Base-by-base conservation (phyloP, 2,797 vertebrate species). In the Chaetodon trifasciatus region DNA sequence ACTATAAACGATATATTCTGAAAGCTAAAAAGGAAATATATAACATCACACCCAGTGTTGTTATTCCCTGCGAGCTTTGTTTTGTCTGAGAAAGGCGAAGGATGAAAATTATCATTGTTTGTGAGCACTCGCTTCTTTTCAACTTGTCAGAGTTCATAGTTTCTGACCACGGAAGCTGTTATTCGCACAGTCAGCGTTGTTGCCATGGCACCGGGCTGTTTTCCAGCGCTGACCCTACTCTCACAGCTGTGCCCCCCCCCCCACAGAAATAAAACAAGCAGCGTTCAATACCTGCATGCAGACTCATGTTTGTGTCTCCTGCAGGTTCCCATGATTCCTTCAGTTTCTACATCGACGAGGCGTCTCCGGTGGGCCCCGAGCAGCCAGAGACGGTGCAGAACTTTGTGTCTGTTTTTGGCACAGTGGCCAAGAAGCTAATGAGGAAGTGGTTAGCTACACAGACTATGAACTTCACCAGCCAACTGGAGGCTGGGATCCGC, bases 291-390 rank as follows among this genome's bases (percentile, higher is more conserved):
- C 40, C 70, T 58, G 63, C 52, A 75, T 50, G 35, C 69, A 76
- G n/a, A 74, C 71, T 85, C 57, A 50, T 61, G 46, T 70, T 71
- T 84, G 16, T 91, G 23, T 91, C 88, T 74, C 68, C 88, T 93
- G 74, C 92, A 99, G 98, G 98, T 44, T 99, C 98, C 90, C 98
- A 99, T n/a, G 98, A 99, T 80, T 99, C 98, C 49, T 99, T 99
- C 93, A 99, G 98, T 83, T 99, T 99, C 95, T 99, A 99, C 95
- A 99, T 99, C 0, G 98, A 99, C 15, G 98, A 99, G 93, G 94
- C 98, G 1, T 99, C 98, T 87, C 98, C 98, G 0, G 98, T 99
- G 69, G 98, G 98, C 12, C 98, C 98, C 0, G 98, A 99, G 86
- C 98, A 99, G 86, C 97, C 98, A 0, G 98, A 99, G 93, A 98